Conservation (phyloP, 2,888 invertebrate species). For the Amphipyra berbera region DNA sequence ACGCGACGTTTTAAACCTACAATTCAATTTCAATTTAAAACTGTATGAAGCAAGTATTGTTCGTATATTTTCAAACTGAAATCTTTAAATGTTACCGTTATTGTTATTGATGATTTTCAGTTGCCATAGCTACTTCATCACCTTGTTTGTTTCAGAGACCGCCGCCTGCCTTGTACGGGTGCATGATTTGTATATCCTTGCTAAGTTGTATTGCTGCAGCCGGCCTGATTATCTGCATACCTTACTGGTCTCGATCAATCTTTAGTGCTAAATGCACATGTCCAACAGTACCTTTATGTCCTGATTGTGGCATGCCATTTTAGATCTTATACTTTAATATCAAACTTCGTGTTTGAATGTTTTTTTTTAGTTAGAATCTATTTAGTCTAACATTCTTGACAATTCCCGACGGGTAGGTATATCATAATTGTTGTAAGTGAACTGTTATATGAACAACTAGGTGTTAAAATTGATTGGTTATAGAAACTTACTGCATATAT, state of each 20-base stretch:
- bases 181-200: constrained; percentile 76
- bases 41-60: constrained; percentile 39
- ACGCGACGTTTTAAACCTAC: constrained; percentile 1
- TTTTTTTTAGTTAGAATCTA: not conserved
- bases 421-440: not conserved
- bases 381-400: no score
- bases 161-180: constrained; percentile 16
- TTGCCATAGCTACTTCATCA: constrained; percentile 8
- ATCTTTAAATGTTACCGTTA: constrained; percentile 2
- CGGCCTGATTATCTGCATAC: constrained; percentile 65
- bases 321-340: constrained; percentile 19
- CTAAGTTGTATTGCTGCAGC: constrained; percentile 65
- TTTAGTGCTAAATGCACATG: constrained; percentile 63
- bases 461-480: constrained; percentile 1
- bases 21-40: constrained; percentile 12
- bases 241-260: constrained; percentile 62
- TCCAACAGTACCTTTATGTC: constrained; percentile 62
- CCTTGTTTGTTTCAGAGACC: constrained; percentile 55
- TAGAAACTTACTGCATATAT: not conserved
- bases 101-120: not conserved
- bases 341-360: not conserved
- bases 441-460: not conserved
- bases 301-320: constrained; percentile 65
- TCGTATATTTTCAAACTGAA: constrained; percentile 15
- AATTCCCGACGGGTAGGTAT: not conserved